A percentile compares a stretch with the other conserved stretches of the same genome.
These are phyloP conservation scores for Formicarius rufipectus DNA, from an alignment of 2,113 vertebrate genomes.

Conservation along the genomic window DNA sequence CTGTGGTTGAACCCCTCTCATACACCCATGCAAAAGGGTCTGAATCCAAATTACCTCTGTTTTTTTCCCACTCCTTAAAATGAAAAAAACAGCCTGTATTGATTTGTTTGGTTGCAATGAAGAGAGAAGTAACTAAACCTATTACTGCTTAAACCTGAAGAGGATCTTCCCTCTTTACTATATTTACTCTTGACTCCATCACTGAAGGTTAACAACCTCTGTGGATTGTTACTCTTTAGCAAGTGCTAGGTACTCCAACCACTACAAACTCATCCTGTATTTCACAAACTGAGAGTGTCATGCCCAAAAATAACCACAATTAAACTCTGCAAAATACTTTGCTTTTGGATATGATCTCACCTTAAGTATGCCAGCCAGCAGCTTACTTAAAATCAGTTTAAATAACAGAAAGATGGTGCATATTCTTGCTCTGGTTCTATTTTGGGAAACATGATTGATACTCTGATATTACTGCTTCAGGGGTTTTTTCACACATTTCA, in stretches of 20 bases:
- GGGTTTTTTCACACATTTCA: conserved; percentile 11
- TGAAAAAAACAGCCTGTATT: not conserved
- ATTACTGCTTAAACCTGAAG: not conserved
- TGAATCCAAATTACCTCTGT: not conserved
- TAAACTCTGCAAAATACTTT: conserved; percentile 3
- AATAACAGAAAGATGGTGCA: not conserved
- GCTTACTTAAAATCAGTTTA: not conserved
- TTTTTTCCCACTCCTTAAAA: not conserved
- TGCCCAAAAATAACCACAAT: not conserved
- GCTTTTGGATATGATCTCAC: not conserved
- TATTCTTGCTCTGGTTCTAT: conserved; percentile 18
- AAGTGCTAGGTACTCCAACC: not conserved
- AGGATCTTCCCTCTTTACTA: not conserved
- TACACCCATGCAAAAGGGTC: not conserved
- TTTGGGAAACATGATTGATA: conserved; percentile 4
- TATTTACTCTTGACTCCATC: not conserved
- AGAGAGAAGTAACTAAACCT: not conserved
- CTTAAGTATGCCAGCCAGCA: not conserved
- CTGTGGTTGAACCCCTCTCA: not conserved
- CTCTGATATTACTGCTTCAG: not conserved
- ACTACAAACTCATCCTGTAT: not conserved
- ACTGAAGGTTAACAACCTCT: not conserved
- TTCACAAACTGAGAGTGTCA: not conserved
- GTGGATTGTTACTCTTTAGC: not conserved
- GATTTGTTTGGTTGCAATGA: not conserved